phyloP scores from a whole-genome alignment of 2,888 invertebrate species.

The Catocala fraxini region DNA sequence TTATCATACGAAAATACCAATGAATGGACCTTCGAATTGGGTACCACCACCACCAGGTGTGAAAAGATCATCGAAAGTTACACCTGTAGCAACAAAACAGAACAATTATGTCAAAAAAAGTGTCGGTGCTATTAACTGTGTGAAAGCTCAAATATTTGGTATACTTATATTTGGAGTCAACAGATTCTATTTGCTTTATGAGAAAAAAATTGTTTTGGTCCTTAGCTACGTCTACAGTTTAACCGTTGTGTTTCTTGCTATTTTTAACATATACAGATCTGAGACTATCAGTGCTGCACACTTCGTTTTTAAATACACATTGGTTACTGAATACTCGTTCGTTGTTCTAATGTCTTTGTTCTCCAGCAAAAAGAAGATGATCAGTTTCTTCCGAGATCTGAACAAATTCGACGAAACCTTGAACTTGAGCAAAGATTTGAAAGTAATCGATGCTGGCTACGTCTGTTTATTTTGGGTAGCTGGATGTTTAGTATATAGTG shows the following conservation, averaged over 20 bases:
- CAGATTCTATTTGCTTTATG: slow-evolving; percentile 57
- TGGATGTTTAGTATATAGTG: slow-evolving; percentile 44
- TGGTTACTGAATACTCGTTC: slow-evolving; percentile 57
- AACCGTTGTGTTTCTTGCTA: slow-evolving; percentile 27
- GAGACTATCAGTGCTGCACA: slow-evolving; percentile 46
- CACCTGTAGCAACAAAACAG: slow-evolving; percentile 45
- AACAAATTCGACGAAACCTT: slow-evolving; percentile 62
- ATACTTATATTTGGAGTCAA: slow-evolving; percentile 59
- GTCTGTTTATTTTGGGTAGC: slow-evolving; percentile 47
- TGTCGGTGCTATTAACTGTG: slow-evolving; percentile 38
- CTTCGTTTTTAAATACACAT: slow-evolving; percentile 54
- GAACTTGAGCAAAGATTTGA: slow-evolving; percentile 59
- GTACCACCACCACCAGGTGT: neutral
- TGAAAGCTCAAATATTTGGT: slow-evolving; percentile 49
- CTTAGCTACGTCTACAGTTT: slow-evolving; percentile 46
- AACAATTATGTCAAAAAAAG: slow-evolving; percentile 45
- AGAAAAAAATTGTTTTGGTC: slow-evolving; percentile 40
- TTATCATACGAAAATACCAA: slow-evolving; percentile 37
- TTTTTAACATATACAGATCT: slow-evolving; percentile 34
- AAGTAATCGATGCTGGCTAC: slow-evolving; percentile 43
- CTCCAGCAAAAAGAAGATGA: slow-evolving; percentile 53
- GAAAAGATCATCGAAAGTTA: slow-evolving; percentile 55
- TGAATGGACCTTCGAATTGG: slow-evolving; percentile 50
- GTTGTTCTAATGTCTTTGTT: slow-evolving; percentile 56
- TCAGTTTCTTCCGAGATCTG: slow-evolving; percentile 58